Conservation (phyloP, 2,888 invertebrate species). For the Mamestra brassicae region DNA sequence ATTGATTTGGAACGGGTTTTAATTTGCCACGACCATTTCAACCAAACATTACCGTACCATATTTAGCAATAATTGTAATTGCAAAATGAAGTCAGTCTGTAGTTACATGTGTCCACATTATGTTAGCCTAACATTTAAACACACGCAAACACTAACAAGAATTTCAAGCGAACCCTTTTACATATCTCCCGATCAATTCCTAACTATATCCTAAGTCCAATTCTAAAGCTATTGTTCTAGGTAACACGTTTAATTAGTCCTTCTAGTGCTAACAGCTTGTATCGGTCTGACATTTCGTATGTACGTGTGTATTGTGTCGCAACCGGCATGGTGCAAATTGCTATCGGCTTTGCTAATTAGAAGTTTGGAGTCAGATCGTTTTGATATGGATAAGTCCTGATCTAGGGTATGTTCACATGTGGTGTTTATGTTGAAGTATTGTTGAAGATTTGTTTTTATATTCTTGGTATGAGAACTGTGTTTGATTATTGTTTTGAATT, state of each 20-base stretch:
- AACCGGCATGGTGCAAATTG: slow-evolving; percentile 81
- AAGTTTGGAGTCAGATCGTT: slow-evolving; percentile 66
- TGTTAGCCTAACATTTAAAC: slow-evolving; percentile 26
- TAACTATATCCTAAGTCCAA: slow-evolving; percentile 40
- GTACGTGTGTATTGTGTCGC: slow-evolving; percentile 80
- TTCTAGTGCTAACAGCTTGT: slow-evolving; percentile 79
- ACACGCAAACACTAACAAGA: slow-evolving; percentile 44
- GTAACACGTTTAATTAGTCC: slow-evolving; percentile 79
- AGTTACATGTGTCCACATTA: slow-evolving; percentile 10
- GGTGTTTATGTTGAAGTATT: background rate
- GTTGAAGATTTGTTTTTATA: background rate
- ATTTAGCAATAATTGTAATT: background rate
- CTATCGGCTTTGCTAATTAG: slow-evolving; percentile 84
- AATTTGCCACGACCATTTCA: background rate
- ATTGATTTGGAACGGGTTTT: background rate
- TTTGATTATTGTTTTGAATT: background rate
- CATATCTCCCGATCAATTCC: slow-evolving; percentile 60
- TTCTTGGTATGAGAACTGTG: background rate
- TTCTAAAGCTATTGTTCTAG: slow-evolving; percentile 61
- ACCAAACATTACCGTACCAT: background rate
- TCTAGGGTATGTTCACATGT: slow-evolving; percentile 60
- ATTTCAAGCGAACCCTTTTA: slow-evolving; percentile 45
- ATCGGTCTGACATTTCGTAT: slow-evolving; percentile 86
- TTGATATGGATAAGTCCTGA: slow-evolving; percentile 60
- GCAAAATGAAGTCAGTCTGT: background rate